phyloP scores from a whole-genome alignment of 1,140 invertebrate genomes.

The Rhopalosiphum maidis region DNA sequence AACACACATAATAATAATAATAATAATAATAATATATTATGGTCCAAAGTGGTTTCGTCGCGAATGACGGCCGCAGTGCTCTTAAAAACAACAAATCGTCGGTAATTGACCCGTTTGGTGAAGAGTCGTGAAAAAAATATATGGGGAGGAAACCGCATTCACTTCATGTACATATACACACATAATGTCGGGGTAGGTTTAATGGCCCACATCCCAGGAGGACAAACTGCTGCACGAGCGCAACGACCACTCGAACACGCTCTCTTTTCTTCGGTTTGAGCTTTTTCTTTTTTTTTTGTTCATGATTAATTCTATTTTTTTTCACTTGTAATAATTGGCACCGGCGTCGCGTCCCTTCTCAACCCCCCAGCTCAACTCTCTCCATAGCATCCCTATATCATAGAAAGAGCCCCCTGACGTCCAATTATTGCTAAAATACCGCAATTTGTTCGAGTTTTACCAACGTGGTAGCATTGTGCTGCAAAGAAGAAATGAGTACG shows the following conservation, averaged over 20 bases:
- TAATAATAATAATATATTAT: background rate
- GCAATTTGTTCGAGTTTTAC: background rate
- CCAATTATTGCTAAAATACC: conserved; percentile 48
- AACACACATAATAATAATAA: background rate
- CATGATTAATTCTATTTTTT: conserved; percentile 6
- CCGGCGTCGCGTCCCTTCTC: background rate
- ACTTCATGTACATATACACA: background rate
- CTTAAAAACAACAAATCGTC: conserved; percentile 43
- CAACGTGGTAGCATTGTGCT: background rate
- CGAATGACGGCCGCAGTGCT: background rate
- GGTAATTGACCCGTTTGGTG: conserved; percentile 50
- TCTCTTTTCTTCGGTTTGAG: conserved; percentile 7
- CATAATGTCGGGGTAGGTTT: conserved; percentile 30
- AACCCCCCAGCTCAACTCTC: too few relatives aligned
- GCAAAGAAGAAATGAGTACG: background rate
- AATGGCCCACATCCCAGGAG: conserved; percentile 56
- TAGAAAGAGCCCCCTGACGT: background rate
- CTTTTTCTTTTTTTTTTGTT: background rate
- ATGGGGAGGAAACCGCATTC: conserved; percentile 25
- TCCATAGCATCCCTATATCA: background rate
- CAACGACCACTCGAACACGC: conserved; percentile 48
- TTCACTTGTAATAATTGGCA: conserved; percentile 54
- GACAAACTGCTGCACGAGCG: background rate
- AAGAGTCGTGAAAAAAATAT: background rate
- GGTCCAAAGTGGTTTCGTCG: background rate